These are phyloP conservation scores for Drosophila lacicola DNA, from an alignment of 2,888 invertebrate species.

Conservation along the genomic window DNA sequence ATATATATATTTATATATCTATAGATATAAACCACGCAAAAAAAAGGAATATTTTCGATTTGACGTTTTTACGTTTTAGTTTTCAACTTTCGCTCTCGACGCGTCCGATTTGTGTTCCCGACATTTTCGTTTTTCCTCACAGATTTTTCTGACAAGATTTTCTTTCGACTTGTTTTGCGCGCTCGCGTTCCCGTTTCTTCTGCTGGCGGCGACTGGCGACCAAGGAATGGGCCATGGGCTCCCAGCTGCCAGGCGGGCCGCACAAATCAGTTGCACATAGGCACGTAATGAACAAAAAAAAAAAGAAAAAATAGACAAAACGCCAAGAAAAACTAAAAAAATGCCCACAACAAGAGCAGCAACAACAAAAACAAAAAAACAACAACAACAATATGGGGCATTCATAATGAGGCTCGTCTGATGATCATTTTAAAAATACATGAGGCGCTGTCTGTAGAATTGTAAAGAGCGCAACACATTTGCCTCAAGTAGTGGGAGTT, in stretches of 20 bases:
- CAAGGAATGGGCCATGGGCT: constrained; percentile 72
- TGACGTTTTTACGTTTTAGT: constrained; percentile 37
- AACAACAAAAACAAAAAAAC: constrained; percentile 9
- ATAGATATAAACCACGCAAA: constrained; percentile 23
- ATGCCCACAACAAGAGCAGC: constrained; percentile 4
- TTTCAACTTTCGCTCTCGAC: constrained; percentile 39
- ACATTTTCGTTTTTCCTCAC: constrained; percentile 7
- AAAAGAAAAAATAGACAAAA: constrained; percentile 1
- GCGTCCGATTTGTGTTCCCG: constrained; percentile 11
- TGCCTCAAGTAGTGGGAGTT: constrained; percentile 48
- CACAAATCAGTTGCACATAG: constrained; percentile 54
- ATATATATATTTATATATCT: constrained; percentile 2
- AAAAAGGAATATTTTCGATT: constrained; percentile 8
- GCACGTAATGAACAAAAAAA: constrained; percentile 32
- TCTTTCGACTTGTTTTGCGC: constrained; percentile 12
- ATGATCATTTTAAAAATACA: constrained; percentile 62
- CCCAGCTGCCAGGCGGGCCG: constrained; percentile 65
- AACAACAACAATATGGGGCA: constrained; percentile 28
- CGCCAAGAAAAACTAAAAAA: constrained; percentile 35
- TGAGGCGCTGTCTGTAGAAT: constrained; percentile 22
- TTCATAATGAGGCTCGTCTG: constrained; percentile 66
- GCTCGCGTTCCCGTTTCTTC: constrained; percentile 66
- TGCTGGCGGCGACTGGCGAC: constrained; percentile 64
- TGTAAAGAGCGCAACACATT: constrained; percentile 23
- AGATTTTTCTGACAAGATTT: constrained; percentile 11